Conservation (phyloP, 2,888 invertebrate genomes). For the Dromius quadrimaculatus region DNA sequence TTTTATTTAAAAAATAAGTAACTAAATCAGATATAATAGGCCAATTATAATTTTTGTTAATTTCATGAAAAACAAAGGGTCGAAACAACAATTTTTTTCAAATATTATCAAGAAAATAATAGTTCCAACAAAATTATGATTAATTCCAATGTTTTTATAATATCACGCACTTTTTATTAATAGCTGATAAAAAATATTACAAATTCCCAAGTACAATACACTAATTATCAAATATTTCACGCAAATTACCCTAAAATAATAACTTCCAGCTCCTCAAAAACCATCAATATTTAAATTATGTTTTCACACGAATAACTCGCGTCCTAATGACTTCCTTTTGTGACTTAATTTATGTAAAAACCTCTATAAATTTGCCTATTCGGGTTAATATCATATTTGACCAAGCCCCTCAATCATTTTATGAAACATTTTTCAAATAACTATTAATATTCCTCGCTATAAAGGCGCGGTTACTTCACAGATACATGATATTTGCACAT, state of each 20-base stretch:
- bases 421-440: constrained; percentile 21
- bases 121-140: no score
- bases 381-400: constrained; percentile 33
- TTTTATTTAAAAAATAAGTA: no score
- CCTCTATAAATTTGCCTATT: neutral
- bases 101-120: no score
- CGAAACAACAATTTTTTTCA: no score
- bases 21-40: no score
- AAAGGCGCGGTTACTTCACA: constrained; percentile 5
- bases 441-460: constrained; percentile 7
- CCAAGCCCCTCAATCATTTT: constrained; percentile 20
- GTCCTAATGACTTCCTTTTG: constrained; percentile 30
- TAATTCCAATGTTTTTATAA: no score
- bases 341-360: constrained; percentile 35
- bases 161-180: no score
- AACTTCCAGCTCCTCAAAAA: neutral
- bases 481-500: constrained; percentile 32
- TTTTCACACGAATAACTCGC: constrained; percentile 25
- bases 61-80: no score
- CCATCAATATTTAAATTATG: constrained; percentile 16
- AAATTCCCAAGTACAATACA: neutral
- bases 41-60: no score
- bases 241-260: constrained; percentile 17
- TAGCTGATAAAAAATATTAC: no score
- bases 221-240: neutral